These are phyloP conservation scores for Dendrocopos noguchii DNA, from an alignment of 2,113 vertebrate genomes.

Conservation along the genomic window DNA sequence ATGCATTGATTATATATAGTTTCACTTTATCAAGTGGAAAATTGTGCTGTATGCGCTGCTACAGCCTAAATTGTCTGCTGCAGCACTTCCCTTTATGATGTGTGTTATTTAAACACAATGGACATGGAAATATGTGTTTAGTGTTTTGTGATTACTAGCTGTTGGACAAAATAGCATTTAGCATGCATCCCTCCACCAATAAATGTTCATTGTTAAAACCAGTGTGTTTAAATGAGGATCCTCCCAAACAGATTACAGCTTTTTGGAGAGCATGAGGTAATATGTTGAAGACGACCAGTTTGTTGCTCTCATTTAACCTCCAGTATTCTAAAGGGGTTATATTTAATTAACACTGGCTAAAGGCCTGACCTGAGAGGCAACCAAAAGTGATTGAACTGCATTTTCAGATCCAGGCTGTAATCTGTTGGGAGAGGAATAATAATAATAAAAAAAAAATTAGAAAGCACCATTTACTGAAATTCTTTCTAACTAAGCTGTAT, in stretches of 20 bases:
- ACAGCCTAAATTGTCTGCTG: slow-evolving; percentile 57
- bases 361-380: slow-evolving; percentile 85
- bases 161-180: slow-evolving; percentile 34
- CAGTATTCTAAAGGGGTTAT: slow-evolving; percentile 83
- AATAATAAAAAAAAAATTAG: slow-evolving; percentile 66
- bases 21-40: slow-evolving; percentile 68
- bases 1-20: slow-evolving; percentile 33
- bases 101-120: slow-evolving; percentile 68
- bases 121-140: slow-evolving; percentile 42
- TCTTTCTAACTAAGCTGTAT: slow-evolving; percentile 83
- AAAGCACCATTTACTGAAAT: slow-evolving; percentile 78
- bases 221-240: background rate
- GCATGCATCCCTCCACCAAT: background rate
- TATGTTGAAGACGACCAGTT: slow-evolving; percentile 50
- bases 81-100: slow-evolving; percentile 54
- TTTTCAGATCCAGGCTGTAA: slow-evolving; percentile 77
- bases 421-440: slow-evolving; percentile 75
- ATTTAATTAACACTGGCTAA: slow-evolving; percentile 93
- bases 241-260: slow-evolving; percentile 23
- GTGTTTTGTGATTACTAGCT: slow-evolving; percentile 52
- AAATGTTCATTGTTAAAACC: slow-evolving; percentile 57
- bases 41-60: slow-evolving; percentile 46
- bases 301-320: slow-evolving; percentile 85
- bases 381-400: slow-evolving; percentile 82
- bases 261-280: slow-evolving; percentile 53